Percentiles rank a stretch among this genome's conserved stretches.
Evolutionary conservation across 2,888 invertebrate species (phyloP).

Genomic region (Stenoptilia bipunctidactyla): DNA sequence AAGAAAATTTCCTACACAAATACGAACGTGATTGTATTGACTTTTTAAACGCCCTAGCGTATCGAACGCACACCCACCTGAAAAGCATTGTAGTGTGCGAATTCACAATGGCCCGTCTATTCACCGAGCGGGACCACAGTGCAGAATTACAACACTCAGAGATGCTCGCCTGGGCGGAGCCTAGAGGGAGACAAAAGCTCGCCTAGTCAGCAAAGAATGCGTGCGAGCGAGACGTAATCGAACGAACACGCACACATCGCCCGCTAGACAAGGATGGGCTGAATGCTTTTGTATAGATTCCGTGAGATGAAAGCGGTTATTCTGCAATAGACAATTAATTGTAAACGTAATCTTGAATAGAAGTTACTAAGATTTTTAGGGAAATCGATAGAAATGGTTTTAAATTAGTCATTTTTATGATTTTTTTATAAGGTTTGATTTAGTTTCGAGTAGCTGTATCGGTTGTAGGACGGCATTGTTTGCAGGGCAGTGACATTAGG

Average conservation of each 20-base stretch:
- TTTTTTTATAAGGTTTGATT: conserved; percentile 13
- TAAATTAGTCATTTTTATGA: conserved; percentile 8
- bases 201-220: conserved; percentile 37
- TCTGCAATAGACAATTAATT: conserved; percentile 64
- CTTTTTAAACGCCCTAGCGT: conserved; percentile 69
- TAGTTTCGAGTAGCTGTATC: conserved; percentile 2
- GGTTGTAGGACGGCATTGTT: conserved; percentile 54
- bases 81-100: conserved; percentile 57
- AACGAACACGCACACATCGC: conserved; percentile 51
- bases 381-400: conserved; percentile 9
- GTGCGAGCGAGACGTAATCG: conserved; percentile 38
- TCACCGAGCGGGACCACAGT: conserved; percentile 54
- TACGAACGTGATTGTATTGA: conserved; percentile 57
- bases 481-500: conserved; percentile 67
- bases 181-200: conserved; percentile 52
- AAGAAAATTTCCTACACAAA: conserved; percentile 64
- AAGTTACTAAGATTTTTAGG: conserved; percentile 24
- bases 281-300: conserved; percentile 63
- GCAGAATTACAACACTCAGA: conserved; percentile 36
- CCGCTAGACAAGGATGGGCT: conserved; percentile 63
- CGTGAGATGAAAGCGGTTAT: conserved; percentile 55
- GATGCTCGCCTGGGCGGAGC: conserved; percentile 59
- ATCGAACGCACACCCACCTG: conserved; percentile 60
- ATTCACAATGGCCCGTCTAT: conserved; percentile 54
- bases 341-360: conserved; percentile 36